Percentiles rank a stretch among this genome's conserved stretches.
Evolutionary conservation across 1,140 invertebrate genomes (phyloP).

Genomic region (Thaumetopoea pityocampa): DNA sequence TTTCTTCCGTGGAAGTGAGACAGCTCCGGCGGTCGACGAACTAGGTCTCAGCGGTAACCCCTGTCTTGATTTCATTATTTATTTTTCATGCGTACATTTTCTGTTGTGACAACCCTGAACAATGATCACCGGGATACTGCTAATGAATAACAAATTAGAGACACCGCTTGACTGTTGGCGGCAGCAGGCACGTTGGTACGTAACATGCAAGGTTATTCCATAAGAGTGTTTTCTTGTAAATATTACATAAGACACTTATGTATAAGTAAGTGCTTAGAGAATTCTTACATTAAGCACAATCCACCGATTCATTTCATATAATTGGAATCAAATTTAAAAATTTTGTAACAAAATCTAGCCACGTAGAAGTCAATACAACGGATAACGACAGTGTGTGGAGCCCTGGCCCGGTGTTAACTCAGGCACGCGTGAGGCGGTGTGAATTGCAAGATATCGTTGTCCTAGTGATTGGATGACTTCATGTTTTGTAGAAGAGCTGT

Average conservation of each 20-base stretch:
- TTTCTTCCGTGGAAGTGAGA: no score
- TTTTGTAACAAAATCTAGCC: no score
- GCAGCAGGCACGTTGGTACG: neutral
- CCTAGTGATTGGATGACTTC: no score
- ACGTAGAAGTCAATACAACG: no score
- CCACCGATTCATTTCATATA: neutral
- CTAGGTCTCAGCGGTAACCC: no score
- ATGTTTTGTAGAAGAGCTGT: no score
- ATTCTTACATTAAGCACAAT: constrained; percentile 3
- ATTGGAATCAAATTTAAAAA: no score
- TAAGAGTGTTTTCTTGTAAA: constrained; percentile 5
- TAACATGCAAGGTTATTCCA: constrained; percentile 7
- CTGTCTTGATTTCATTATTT: constrained; percentile 8
- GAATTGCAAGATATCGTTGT: no score
- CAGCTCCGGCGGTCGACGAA: no score
- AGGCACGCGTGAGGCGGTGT: no score
- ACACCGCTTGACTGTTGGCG: neutral
- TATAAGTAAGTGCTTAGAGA: neutral
- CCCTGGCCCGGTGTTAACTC: no score
- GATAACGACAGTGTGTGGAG: no score
- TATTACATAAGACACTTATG: neutral
- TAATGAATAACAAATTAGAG: constrained; percentile 14
- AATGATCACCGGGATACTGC: constrained; percentile 6
- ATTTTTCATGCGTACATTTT: constrained; percentile 1
- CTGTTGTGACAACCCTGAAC: constrained; percentile 11